A percentile compares a stretch with the other conserved stretches of the same genome.
Conservation (phyloP, 2,797 vertebrate genomes). For the Sebastes kiyomatsui region DNA sequence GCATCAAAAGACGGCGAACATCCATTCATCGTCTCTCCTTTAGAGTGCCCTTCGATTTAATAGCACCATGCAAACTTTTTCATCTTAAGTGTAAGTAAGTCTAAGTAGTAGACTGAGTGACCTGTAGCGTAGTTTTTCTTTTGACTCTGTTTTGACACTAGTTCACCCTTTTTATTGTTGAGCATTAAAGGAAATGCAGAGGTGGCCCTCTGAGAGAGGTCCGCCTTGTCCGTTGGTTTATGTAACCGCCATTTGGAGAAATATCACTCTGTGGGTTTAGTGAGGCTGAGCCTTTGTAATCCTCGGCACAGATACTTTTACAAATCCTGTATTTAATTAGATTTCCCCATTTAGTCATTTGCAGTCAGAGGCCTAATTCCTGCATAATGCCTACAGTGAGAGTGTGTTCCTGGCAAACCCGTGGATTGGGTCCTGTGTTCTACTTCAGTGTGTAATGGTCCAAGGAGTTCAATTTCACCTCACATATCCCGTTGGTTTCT, state of each 20-base stretch:
- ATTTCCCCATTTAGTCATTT: conserved; percentile 79
- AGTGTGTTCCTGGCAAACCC: conserved; percentile 57
- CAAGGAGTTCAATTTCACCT: conserved; percentile 62
- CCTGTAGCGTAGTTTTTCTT: conserved; percentile 17
- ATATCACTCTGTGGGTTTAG: conserved; percentile 72
- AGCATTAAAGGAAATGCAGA: conserved; percentile 10
- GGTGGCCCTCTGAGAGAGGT: conserved; percentile 42
- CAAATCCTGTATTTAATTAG: conserved; percentile 85
- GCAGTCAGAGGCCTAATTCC: conserved; percentile 76
- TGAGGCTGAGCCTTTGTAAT: conserved; percentile 79
- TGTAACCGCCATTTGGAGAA: conserved; percentile 66
- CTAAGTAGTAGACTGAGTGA: neutral
- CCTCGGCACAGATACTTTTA: conserved; percentile 80
- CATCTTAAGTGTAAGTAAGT: neutral
- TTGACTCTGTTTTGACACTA: neutral
- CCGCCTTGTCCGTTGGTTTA: conserved; percentile 61
- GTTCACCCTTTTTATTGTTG: neutral
- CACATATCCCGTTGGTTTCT: conserved; percentile 36
- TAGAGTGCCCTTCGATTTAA: conserved; percentile 49
- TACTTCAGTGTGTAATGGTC: conserved; percentile 67
- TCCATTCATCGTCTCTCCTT: conserved; percentile 53
- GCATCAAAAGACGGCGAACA: conserved; percentile 39
- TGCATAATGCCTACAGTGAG: conserved; percentile 67
- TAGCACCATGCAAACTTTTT: conserved; percentile 23
- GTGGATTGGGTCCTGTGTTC: conserved; percentile 48